Percentiles rank a stretch among this genome's conserved stretches.
These are phyloP conservation scores for Pituophis catenifer DNA, from an alignment of 2,113 vertebrate species.

Conservation along the genomic window DNA sequence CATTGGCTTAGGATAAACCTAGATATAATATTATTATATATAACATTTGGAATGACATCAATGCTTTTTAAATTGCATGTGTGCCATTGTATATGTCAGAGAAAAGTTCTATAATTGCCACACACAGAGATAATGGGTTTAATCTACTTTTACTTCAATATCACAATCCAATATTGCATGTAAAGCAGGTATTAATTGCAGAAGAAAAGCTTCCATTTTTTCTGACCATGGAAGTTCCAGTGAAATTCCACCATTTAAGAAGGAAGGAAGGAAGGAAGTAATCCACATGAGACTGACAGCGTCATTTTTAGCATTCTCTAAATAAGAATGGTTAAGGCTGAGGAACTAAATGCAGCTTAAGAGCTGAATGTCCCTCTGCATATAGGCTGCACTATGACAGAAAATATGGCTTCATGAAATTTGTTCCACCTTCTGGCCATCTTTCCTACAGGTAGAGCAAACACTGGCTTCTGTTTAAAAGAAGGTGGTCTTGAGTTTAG, in stretches of 20 bases:
- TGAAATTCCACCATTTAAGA: neutral
- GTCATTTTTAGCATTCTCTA: neutral
- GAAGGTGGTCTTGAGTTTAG: neutral
- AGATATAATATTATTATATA: neutral
- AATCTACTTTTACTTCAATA: too few species aligned
- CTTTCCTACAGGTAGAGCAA: neutral
- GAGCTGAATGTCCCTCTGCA: neutral
- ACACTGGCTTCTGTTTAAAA: neutral
- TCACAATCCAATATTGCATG: neutral
- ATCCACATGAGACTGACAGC: too few species aligned
- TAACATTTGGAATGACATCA: constrained; percentile 1
- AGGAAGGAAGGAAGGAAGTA: neutral
- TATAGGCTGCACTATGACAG: neutral
- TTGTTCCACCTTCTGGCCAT: neutral
- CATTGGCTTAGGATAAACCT: neutral
- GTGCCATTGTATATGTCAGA: neutral
- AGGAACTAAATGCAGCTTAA: neutral
- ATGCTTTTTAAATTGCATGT: neutral
- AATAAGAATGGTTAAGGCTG: neutral
- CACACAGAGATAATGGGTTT: neutral
- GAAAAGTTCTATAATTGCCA: neutral
- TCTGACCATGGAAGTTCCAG: neutral
- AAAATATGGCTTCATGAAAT: neutral
- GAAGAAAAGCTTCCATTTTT: neutral
- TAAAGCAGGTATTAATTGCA: neutral